Percentiles rank a stretch among this genome's conserved stretches.
Evolutionary conservation across 2,888 invertebrate genomes (phyloP).

Genomic region (Caenorhabditis doughertyi): DNA sequence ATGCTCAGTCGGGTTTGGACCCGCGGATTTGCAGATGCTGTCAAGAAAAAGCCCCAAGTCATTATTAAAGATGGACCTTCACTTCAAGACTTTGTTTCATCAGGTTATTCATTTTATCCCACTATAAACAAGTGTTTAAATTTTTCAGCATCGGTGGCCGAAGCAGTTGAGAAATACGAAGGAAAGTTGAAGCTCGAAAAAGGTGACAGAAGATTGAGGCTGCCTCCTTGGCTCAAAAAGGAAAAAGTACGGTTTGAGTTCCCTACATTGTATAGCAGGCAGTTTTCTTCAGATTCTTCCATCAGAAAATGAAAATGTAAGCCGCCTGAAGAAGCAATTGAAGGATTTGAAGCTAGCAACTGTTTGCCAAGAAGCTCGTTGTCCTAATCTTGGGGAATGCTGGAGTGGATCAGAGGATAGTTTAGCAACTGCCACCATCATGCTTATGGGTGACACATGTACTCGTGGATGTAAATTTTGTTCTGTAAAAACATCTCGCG

Average conservation of each 20-base stretch:
- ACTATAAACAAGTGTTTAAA: background rate
- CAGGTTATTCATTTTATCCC: slow-evolving; percentile 53
- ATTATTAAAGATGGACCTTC: slow-evolving; percentile 77
- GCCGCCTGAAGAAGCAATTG: slow-evolving; percentile 78
- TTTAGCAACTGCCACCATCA: slow-evolving; percentile 96
- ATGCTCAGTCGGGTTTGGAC: slow-evolving; percentile 61
- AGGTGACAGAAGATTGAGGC: slow-evolving; percentile 76
- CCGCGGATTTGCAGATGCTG: slow-evolving; percentile 65
- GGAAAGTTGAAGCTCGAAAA: slow-evolving; percentile 74
- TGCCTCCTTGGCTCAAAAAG: slow-evolving; percentile 82
- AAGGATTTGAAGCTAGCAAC: slow-evolving; percentile 80
- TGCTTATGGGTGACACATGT: slow-evolving; percentile 99
- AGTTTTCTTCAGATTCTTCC: slow-evolving; percentile 57
- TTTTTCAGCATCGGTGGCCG: slow-evolving; percentile 62
- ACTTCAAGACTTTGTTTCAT: slow-evolving; percentile 77
- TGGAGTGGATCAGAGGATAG: slow-evolving; percentile 92
- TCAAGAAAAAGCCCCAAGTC: slow-evolving; percentile 53
- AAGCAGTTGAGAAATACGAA: slow-evolving; percentile 72
- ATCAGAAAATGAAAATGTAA: slow-evolving; percentile 75
- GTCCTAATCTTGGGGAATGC: slow-evolving; percentile 88
- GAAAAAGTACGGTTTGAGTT: slow-evolving; percentile 68
- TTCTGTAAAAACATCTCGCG: slow-evolving; percentile 95
- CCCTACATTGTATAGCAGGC: background rate
- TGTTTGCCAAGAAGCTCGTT: slow-evolving; percentile 81
- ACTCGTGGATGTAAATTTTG: slow-evolving; percentile 97